phyloP scores from a whole-genome alignment of 2,888 invertebrate genomes.

The Chironomus tentans region DNA sequence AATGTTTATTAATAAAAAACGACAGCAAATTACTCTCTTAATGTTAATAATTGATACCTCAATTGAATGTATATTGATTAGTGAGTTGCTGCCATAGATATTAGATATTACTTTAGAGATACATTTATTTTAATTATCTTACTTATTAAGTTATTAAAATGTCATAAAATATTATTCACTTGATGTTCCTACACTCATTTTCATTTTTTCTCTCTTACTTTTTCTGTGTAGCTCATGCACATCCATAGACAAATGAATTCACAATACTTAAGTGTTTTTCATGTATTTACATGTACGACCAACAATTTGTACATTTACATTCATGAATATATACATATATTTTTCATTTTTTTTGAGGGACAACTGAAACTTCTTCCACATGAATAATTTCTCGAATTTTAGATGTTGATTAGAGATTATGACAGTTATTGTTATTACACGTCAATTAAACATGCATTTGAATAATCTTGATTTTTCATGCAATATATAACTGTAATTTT shows the following conservation, averaged over 20 bases:
- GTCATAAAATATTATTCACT: slow-evolving; percentile 13
- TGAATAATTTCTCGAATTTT: slow-evolving; percentile 23
- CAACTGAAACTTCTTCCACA: slow-evolving; percentile 13
- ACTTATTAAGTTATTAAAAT: slow-evolving; percentile 27
- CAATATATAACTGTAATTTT: slow-evolving; percentile 1
- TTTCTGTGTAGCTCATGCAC: neutral
- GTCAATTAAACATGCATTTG: slow-evolving; percentile 24
- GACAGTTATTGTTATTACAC: slow-evolving; percentile 20
- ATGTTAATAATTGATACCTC: neutral
- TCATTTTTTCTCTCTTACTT: neutral
- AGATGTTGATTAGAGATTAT: slow-evolving; percentile 26
- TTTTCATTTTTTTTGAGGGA: neutral
- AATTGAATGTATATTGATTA: neutral
- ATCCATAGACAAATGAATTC: neutral
- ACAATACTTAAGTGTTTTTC: neutral
- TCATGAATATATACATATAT: neutral
- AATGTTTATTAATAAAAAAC: too few relatives aligned
- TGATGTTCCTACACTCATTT: neutral
- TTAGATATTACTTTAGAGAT: slow-evolving; percentile 11
- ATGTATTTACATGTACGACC: neutral
- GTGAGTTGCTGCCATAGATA: neutral
- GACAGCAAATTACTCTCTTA: neutral
- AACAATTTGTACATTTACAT: neutral
- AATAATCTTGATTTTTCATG: slow-evolving; percentile 6
- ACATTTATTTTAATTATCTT: slow-evolving; percentile 24